Conservation (phyloP, 2,797 vertebrate genomes). For the Florisuga fusca region DNA sequence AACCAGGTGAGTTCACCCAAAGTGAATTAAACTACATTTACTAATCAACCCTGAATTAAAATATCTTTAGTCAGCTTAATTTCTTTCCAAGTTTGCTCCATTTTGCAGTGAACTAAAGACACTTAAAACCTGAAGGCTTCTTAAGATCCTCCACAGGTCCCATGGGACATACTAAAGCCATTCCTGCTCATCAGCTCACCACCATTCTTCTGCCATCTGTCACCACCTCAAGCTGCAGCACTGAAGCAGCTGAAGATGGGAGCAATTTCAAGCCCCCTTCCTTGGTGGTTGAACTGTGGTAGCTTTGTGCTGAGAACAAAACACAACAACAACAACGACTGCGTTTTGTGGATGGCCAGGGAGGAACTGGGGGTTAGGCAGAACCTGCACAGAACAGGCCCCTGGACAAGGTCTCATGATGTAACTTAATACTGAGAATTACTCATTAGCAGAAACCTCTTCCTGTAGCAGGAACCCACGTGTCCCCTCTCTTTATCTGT, state of each 20-base stretch:
- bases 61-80: neutral
- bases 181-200: neutral
- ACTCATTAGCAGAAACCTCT: neutral
- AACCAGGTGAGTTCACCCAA: neutral
- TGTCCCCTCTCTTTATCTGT: neutral
- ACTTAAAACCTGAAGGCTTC: neutral
- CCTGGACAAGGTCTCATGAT: neutral
- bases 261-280: neutral
- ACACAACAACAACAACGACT: neutral
- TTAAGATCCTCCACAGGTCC: neutral
- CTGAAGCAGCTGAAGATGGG: neutral
- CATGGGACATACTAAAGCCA: neutral
- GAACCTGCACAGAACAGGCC: neutral
- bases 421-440: neutral
- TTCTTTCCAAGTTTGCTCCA: no score
- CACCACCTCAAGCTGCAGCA: neutral
- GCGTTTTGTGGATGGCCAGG: neutral
- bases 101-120: neutral
- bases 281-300: neutral
- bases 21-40: neutral
- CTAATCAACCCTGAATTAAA: neutral
- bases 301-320: neutral
- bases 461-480: neutral
- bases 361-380: neutral
- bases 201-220: neutral